phyloP scores from a whole-genome alignment of 1,140 invertebrate species.

The Cydia amplana region DNA sequence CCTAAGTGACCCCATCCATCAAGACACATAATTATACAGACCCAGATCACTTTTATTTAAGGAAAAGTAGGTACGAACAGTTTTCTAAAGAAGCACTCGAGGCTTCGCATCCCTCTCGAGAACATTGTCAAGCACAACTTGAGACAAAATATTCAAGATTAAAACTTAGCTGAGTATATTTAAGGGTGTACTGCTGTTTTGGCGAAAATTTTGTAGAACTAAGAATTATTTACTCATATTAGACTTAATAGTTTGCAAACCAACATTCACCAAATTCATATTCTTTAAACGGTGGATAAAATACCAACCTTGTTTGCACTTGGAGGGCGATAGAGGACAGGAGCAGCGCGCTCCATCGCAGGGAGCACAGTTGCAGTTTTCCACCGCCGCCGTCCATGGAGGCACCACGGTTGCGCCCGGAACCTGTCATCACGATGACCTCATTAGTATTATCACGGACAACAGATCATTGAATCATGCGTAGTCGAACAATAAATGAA shows the following conservation, averaged over 20 bases:
- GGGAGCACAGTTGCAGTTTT: constrained; percentile 55
- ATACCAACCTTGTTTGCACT: constrained; percentile 59
- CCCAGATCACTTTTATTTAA: no score
- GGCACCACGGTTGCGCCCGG: constrained; percentile 59
- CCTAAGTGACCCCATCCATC: no score
- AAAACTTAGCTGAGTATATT: neutral
- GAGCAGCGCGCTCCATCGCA: constrained; percentile 49
- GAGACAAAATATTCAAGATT: neutral
- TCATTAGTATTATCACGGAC: no score
- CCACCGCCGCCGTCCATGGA: constrained; percentile 60
- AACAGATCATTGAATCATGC: no score
- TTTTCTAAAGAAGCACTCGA: neutral
- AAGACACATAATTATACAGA: no score
- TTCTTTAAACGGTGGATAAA: neutral
- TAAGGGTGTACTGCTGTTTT: neutral
- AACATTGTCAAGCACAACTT: neutral
- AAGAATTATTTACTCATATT: no score
- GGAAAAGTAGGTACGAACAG: neutral
- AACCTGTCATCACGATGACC: constrained; percentile 58
- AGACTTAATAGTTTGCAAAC: no score
- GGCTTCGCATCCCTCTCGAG: neutral
- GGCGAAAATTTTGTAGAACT: neutral
- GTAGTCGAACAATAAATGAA: no score
- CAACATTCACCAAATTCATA: no score
- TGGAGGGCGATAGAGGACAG: constrained; percentile 43